phyloP scores from a whole-genome alignment of 2,113 vertebrate genomes.

The Dipodomys ordii region DNA sequence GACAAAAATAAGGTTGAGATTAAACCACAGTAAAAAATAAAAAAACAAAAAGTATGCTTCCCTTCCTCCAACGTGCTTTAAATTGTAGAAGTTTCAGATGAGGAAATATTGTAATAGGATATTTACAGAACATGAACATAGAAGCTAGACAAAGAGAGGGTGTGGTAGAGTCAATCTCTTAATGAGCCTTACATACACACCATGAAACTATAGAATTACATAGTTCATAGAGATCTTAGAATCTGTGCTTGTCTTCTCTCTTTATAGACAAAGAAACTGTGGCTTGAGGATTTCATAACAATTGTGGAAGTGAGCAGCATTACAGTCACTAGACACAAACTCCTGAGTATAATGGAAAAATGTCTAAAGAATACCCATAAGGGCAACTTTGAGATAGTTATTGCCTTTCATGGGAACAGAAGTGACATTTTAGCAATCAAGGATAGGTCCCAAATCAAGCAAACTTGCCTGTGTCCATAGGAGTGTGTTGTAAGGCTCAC shows the following conservation, averaged over 20 bases:
- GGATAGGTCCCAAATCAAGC: neutral
- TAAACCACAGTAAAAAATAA: slow-evolving; percentile 35
- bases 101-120: neutral
- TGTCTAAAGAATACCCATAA: neutral
- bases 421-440: neutral
- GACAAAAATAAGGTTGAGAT: slow-evolving; percentile 23
- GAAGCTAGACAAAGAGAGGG: neutral
- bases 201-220: neutral
- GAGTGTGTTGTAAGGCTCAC: slow-evolving; percentile 16
- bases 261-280: neutral
- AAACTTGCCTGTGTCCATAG: neutral
- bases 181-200: neutral
- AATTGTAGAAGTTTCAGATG: slow-evolving; percentile 7
- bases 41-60: slow-evolving; percentile 38
- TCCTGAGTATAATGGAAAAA: neutral
- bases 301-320: neutral
- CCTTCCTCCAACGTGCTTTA: neutral
- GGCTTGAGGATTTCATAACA: neutral
- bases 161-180: neutral
- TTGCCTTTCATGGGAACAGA: neutral
- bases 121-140: neutral
- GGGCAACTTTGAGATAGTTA: neutral
- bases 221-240: neutral
- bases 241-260: neutral
- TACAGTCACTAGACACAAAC: neutral